Evolutionary conservation across 2,113 vertebrate genomes (phyloP).

Genomic region (Donacobius atricapilla): DNA sequence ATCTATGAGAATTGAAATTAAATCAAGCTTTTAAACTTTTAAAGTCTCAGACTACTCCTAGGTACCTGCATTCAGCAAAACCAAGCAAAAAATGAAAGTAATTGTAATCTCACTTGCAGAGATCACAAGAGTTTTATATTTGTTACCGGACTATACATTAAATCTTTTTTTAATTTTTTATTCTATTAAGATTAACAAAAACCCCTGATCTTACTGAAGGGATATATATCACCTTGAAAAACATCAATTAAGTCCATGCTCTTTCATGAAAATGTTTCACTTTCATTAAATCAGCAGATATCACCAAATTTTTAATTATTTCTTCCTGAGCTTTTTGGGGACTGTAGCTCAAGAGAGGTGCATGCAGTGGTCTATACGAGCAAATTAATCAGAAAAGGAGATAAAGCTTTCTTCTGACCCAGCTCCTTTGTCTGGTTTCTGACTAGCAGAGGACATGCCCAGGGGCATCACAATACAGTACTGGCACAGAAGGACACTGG

Average conservation of each 20-base stretch:
- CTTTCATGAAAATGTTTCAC: background rate
- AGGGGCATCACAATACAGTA: too few relatives aligned
- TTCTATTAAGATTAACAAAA: background rate
- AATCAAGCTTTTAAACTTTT: background rate
- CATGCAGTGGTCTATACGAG: background rate
- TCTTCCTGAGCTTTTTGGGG: background rate
- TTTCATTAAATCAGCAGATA: background rate
- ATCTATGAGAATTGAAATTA: background rate
- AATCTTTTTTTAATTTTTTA: background rate
- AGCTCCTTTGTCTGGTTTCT: background rate
- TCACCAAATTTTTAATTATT: background rate
- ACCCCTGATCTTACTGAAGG: background rate
- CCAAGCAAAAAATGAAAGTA: background rate
- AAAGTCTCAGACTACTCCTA: background rate
- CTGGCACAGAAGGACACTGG: background rate
- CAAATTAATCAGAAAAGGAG: background rate
- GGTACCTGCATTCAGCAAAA: rapidly evolving
- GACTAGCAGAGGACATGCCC: background rate
- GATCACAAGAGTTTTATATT: background rate
- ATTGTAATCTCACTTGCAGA: background rate
- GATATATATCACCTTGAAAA: background rate
- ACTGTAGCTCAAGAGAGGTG: background rate
- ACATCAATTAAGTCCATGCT: background rate
- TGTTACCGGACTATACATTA: background rate
- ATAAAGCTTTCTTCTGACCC: background rate